Percentiles rank a stretch among this genome's conserved stretches.
Conservation (phyloP, 2,113 vertebrate species). For the Limanda limanda region DNA sequence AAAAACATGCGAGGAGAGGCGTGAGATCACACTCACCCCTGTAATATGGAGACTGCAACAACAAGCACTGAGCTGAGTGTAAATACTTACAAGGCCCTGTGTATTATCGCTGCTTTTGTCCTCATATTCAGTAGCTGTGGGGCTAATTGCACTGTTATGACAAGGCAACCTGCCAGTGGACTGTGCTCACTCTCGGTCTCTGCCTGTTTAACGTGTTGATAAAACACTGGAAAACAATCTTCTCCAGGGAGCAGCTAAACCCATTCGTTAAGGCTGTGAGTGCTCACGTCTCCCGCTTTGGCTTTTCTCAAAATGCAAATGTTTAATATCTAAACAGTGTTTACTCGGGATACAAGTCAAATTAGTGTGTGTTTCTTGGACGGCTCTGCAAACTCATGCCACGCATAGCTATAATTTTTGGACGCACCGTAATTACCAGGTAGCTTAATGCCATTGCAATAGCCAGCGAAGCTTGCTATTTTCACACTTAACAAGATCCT, state of each 20-base stretch:
- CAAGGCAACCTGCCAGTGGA: conserved; percentile 42
- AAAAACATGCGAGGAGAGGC: conserved; percentile 13
- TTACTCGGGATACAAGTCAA: conserved; percentile 14
- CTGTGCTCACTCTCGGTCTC: conserved; percentile 30
- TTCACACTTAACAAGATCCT: conserved; percentile 71
- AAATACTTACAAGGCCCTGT: conserved; percentile 44
- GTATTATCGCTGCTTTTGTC: conserved; percentile 50
- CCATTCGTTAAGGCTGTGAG: neutral
- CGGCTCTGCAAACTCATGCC: conserved; percentile 3
- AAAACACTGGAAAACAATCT: conserved; percentile 30
- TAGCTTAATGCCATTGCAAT: conserved; percentile 49
- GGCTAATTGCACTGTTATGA: conserved; percentile 58
- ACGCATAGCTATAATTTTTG: conserved; percentile 49
- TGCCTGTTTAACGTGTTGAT: conserved; percentile 36
- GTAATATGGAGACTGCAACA: conserved; percentile 60
- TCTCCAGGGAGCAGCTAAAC: conserved; percentile 1
- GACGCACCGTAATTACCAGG: conserved; percentile 61
- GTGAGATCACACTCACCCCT: conserved; percentile 35
- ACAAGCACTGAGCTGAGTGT: conserved; percentile 48
- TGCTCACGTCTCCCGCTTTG: conserved; percentile 1
- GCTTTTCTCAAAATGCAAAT: conserved; percentile 8
- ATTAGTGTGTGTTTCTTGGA: conserved; percentile 42
- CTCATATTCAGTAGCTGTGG: conserved; percentile 46
- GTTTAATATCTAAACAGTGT: conserved; percentile 19
- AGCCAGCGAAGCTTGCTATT: conserved; percentile 57